A percentile compares a stretch with the other conserved stretches of the same genome.
Conservation (phyloP, 2,888 invertebrate genomes). For the Tupiocoris notatus region DNA sequence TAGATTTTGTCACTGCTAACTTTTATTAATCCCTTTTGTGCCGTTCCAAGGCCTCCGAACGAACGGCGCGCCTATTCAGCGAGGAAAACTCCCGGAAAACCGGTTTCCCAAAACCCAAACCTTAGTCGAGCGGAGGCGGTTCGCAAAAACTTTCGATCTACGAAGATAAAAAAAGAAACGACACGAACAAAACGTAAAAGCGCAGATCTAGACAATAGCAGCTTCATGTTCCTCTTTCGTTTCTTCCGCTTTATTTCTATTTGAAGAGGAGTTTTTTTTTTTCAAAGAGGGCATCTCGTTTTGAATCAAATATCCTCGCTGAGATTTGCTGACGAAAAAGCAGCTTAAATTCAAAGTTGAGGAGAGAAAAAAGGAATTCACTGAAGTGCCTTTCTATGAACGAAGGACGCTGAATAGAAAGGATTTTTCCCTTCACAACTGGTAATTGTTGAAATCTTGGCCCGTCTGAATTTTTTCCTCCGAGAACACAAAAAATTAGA, state of each 20-base stretch:
- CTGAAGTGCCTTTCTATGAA: neutral
- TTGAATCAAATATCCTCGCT: neutral
- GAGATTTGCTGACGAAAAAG: neutral
- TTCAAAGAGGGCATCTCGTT: neutral
- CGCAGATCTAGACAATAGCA: neutral
- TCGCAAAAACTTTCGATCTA: neutral
- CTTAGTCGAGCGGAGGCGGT: neutral
- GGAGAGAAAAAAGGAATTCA: too few species aligned
- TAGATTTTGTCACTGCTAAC: slow-evolving; percentile 17
- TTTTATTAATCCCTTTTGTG: slow-evolving; percentile 30
- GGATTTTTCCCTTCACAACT: too few species aligned
- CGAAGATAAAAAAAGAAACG: neutral
- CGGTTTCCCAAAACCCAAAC: neutral
- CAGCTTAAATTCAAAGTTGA: neutral
- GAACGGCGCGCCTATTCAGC: neutral
- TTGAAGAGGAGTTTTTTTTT: neutral
- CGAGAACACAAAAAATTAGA: too few species aligned
- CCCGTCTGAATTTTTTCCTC: too few species aligned
- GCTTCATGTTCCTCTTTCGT: neutral
- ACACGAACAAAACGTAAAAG: too few species aligned
- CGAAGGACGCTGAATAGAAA: too few species aligned
- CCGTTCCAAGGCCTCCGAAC: neutral
- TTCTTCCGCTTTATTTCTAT: neutral
- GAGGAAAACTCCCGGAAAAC: neutral
- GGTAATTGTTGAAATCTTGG: too few species aligned